Conservation (phyloP, 2,888 invertebrate species). For the Rhaphigaster nebulosa region DNA sequence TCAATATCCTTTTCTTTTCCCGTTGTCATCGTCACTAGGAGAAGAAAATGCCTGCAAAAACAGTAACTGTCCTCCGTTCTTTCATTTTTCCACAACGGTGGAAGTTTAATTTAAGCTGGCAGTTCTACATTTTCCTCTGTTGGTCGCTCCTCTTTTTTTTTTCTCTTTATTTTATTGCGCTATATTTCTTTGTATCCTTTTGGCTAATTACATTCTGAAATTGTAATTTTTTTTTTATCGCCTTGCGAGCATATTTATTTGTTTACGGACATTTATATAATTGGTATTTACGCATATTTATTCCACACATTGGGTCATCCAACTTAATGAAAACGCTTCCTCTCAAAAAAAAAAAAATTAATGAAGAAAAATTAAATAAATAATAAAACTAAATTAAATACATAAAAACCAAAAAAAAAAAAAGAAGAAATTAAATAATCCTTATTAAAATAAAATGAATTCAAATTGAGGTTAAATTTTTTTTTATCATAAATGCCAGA, state of each 20-base stretch:
- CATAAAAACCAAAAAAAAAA: too few species aligned
- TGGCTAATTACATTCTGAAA: neutral
- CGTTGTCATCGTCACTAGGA: neutral
- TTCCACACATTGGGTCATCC: too few species aligned
- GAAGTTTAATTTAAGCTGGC: conserved; percentile 8
- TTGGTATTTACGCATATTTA: too few species aligned
- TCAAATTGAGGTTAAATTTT: too few species aligned
- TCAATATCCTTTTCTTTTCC: neutral
- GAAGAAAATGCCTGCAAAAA: neutral
- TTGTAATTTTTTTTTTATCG: neutral
- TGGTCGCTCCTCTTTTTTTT: neutral
- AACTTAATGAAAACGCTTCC: too few species aligned
- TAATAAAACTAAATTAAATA: too few species aligned
- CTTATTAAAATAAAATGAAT: too few species aligned
- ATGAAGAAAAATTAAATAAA: too few species aligned
- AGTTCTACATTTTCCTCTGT: neutral
- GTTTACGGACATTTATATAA: neutral
- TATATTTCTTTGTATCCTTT: neutral
- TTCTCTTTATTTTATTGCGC: neutral
- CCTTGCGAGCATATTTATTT: neutral
- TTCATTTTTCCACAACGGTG: conserved; percentile 6
- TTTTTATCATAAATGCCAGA: too few species aligned
- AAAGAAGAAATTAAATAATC: too few species aligned
- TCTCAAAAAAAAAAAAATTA: too few species aligned
- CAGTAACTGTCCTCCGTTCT: neutral